Conservation (phyloP, 2,888 invertebrate species). For the Rhingia campestris region DNA sequence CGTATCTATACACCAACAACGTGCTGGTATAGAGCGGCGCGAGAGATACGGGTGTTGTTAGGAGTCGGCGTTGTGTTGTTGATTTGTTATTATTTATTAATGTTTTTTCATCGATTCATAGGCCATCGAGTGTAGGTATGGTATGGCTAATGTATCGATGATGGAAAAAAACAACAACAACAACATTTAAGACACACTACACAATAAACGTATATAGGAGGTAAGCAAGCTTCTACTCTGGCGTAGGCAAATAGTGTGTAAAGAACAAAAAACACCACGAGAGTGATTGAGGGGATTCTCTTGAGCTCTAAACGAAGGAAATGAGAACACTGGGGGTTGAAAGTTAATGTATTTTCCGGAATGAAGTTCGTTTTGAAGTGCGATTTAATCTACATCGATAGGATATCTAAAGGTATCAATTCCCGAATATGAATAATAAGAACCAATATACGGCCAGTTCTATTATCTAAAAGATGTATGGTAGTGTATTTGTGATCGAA, state of each 20-base stretch:
- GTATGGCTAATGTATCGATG: constrained; percentile 56
- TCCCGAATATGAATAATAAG: no score
- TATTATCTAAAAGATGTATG: no score
- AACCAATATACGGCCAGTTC: no score
- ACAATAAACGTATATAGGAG: constrained; percentile 18
- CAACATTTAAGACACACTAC: constrained; percentile 6
- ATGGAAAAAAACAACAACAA: constrained; percentile 30
- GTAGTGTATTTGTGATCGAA: no score
- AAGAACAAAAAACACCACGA: constrained; percentile 28
- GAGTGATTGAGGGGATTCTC: constrained; percentile 13
- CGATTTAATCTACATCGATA: background rate
- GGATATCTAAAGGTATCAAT: no score
- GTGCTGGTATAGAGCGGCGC: constrained; percentile 13
- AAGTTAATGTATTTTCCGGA: background rate
- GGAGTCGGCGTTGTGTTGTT: constrained; percentile 65
- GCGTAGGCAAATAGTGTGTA: constrained; percentile 30
- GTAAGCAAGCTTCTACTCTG: background rate
- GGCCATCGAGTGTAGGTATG: constrained; percentile 31
- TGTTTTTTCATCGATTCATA: constrained; percentile 39
- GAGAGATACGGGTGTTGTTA: constrained; percentile 44
- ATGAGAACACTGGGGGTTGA: constrained; percentile 27
- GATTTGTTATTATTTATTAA: constrained; percentile 73
- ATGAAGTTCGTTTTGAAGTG: background rate
- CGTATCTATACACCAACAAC: constrained; percentile 22
- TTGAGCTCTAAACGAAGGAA: constrained; percentile 36